phyloP scores from a whole-genome alignment of 2,888 invertebrate genomes.

The Eurois occulta region DNA sequence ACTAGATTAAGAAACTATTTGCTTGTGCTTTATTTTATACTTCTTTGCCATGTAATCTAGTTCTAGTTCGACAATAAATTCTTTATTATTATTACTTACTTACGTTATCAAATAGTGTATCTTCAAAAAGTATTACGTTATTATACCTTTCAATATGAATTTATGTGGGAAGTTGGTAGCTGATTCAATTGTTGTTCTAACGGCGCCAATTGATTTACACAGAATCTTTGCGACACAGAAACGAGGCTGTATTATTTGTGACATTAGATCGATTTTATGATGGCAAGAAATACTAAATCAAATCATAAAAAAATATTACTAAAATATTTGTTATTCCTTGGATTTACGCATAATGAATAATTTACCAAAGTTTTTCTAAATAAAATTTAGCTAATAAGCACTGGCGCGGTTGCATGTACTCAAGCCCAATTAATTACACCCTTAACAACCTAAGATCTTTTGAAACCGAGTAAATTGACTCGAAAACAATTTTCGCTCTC shows the following conservation, averaged over 20 bases:
- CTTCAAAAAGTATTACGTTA: slow-evolving; percentile 4
- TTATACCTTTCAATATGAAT: neutral
- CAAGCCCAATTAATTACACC: slow-evolving; percentile 44
- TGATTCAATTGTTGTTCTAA: slow-evolving; percentile 37
- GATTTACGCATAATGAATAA: neutral
- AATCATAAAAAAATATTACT: neutral
- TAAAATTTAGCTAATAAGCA: slow-evolving; percentile 16
- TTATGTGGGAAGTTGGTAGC: slow-evolving; percentile 32
- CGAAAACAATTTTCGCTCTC: slow-evolving; percentile 24
- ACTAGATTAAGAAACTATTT: no score
- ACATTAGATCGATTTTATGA: neutral
- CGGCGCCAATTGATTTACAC: slow-evolving; percentile 6
- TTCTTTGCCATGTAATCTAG: no score
- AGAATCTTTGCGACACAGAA: slow-evolving; percentile 12
- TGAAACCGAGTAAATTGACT: slow-evolving; percentile 45
- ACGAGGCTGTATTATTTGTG: slow-evolving; percentile 1
- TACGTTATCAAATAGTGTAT: neutral
- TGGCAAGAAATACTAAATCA: slow-evolving; percentile 3
- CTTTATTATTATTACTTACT: no score
- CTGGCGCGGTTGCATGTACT: slow-evolving; percentile 29
- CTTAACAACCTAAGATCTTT: slow-evolving; percentile 23
- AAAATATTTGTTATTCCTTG: slow-evolving; percentile 1
- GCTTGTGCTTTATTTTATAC: no score
- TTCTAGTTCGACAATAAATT: no score
- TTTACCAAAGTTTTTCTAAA: neutral